These are phyloP conservation scores for Drosophila buzzatii DNA, from an alignment of 2,888 invertebrate species.

Conservation along the genomic window DNA sequence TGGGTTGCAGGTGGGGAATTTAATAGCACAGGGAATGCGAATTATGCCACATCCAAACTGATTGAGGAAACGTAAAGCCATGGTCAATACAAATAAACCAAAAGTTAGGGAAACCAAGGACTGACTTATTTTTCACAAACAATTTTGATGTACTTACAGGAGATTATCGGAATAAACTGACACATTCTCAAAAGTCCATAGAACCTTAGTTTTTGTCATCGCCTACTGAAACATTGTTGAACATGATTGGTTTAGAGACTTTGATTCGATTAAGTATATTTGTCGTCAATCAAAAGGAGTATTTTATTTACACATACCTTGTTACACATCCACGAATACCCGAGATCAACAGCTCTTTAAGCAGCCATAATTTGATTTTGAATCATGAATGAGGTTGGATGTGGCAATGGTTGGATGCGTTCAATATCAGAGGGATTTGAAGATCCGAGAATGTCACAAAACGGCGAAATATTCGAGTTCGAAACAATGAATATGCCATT, in stretches of 20 bases:
- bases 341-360: too few relatives aligned
- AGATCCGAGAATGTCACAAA: constrained; percentile 8
- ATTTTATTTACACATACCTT: too few relatives aligned
- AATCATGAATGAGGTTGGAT: too few relatives aligned
- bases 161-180: constrained; percentile 9
- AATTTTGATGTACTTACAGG: constrained; percentile 5
- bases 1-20: not conserved
- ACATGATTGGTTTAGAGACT: too few relatives aligned
- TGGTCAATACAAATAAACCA: constrained; percentile 1
- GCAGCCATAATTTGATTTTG: too few relatives aligned
- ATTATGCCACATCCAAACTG: not conserved
- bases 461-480: constrained; percentile 30
- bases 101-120: constrained; percentile 1
- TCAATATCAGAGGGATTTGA: not conserved
- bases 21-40: constrained; percentile 1
- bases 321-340: too few relatives aligned
- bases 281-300: too few relatives aligned
- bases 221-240: not conserved
- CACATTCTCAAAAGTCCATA: not conserved
- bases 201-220: not conserved
- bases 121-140: constrained; percentile 4
- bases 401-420: too few relatives aligned
- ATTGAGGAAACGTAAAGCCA: constrained; percentile 28
- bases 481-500: constrained; percentile 79
- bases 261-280: too few relatives aligned